phyloP scores from a whole-genome alignment of 2,113 vertebrate species.

The Lynx canadensis region DNA sequence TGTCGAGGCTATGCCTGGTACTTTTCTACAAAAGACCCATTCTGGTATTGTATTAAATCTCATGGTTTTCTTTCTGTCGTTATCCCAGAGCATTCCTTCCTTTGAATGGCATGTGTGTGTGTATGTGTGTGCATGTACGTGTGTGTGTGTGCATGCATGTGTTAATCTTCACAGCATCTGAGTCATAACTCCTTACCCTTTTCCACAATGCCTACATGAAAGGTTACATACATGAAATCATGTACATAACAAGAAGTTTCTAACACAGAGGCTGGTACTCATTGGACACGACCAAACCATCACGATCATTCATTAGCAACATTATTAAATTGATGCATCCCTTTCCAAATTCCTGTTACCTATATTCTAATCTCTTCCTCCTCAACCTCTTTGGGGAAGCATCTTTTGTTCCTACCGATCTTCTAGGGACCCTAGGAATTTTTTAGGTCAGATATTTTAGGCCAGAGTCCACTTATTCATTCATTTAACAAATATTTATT shows the following conservation, averaged over 20 bases:
- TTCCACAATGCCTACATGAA: not conserved
- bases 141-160: not conserved
- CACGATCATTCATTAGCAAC: not conserved
- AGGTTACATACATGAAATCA: not conserved
- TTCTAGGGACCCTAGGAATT: not conserved
- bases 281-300: not conserved
- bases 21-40: not conserved
- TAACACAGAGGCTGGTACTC: not conserved
- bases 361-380: not conserved
- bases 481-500: slow-evolving; percentile 19
- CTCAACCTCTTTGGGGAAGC: not conserved
- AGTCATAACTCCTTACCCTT: not conserved
- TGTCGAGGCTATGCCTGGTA: not conserved
- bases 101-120: not conserved
- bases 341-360: not conserved
- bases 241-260: not conserved
- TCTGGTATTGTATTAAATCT: slow-evolving; percentile 2
- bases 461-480: not conserved
- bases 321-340: not conserved
- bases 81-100: not conserved
- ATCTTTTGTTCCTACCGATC: not conserved
- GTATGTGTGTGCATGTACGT: rapidly evolving
- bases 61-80: slow-evolving; percentile 3
- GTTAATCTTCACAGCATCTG: not conserved
- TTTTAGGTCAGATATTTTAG: not conserved